These are phyloP conservation scores for Gavialis gangeticus DNA, from an alignment of 2,113 vertebrate genomes.

Conservation along the genomic window DNA sequence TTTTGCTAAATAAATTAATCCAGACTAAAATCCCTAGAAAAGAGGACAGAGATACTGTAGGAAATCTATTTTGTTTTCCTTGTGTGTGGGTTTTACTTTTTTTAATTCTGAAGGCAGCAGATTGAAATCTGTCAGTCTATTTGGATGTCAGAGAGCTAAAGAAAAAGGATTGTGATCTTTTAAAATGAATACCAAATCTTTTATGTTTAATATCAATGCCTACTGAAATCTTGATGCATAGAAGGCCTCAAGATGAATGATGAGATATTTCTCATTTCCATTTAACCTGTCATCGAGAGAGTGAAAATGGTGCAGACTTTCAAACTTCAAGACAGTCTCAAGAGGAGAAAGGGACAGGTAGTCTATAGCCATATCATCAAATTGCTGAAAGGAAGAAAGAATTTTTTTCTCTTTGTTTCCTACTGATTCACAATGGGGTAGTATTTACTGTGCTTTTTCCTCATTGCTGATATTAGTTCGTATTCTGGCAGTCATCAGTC, in stretches of 20 bases:
- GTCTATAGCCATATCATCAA: neutral
- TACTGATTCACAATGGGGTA: neutral
- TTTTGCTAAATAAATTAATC: neutral
- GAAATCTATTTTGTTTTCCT: neutral
- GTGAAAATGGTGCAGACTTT: neutral
- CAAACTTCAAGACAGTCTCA: neutral
- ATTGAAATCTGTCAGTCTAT: neutral
- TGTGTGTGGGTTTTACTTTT: neutral
- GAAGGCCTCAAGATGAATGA: neutral
- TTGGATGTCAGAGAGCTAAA: neutral
- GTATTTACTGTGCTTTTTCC: neutral
- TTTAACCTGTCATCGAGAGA: neutral
- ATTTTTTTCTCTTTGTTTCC: neutral
- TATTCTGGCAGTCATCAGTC: neutral
- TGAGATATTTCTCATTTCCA: neutral
- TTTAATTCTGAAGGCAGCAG: neutral
- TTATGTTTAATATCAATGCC: neutral
- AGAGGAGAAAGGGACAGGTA: neutral
- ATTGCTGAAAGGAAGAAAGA: neutral
- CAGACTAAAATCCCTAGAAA: neutral
- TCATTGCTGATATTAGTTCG: neutral
- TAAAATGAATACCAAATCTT: neutral
- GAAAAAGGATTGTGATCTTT: neutral
- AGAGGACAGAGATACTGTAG: neutral
- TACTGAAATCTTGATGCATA: neutral